Percentiles rank a stretch among this genome's conserved stretches.
Evolutionary conservation across 2,113 vertebrate genomes (phyloP).

Genomic region (Chiloscyllium plagiosum): DNA sequence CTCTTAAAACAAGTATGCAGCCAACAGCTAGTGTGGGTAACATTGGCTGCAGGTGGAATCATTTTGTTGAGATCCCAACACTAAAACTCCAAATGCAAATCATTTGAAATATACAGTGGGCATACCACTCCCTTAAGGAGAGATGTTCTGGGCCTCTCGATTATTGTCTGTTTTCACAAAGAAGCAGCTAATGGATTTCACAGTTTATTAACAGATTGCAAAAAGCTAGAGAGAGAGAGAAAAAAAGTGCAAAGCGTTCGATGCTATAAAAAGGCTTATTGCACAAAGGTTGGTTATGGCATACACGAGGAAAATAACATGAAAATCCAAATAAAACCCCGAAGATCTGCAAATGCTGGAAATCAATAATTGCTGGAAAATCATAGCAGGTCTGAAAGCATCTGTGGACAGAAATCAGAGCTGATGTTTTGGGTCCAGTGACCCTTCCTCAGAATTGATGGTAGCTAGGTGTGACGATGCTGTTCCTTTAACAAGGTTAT

Average conservation of each 20-base stretch:
- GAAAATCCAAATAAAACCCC: not conserved
- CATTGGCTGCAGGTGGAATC: not conserved
- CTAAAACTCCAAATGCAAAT: not conserved
- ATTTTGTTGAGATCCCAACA: not conserved
- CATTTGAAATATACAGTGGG: not conserved
- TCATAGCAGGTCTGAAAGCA: no score
- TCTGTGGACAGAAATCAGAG: no score
- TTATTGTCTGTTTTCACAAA: not conserved
- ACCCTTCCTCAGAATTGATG: no score
- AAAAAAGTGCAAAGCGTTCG: not conserved
- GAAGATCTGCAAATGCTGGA: no score
- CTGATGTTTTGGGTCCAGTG: no score
- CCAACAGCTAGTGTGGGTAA: not conserved
- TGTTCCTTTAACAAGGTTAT: no score
- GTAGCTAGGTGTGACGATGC: no score
- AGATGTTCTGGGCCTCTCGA: not conserved
- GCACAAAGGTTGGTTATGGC: not conserved
- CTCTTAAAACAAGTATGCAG: not conserved
- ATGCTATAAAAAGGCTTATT: not conserved
- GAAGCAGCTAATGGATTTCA: not conserved
- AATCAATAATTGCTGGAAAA: not conserved
- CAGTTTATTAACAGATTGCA: not conserved
- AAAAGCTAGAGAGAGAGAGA: not conserved
- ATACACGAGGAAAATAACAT: not conserved
- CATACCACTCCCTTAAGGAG: no score